phyloP scores from a whole-genome alignment of 2,113 vertebrate genomes.

The Myotis brandtii region DNA sequence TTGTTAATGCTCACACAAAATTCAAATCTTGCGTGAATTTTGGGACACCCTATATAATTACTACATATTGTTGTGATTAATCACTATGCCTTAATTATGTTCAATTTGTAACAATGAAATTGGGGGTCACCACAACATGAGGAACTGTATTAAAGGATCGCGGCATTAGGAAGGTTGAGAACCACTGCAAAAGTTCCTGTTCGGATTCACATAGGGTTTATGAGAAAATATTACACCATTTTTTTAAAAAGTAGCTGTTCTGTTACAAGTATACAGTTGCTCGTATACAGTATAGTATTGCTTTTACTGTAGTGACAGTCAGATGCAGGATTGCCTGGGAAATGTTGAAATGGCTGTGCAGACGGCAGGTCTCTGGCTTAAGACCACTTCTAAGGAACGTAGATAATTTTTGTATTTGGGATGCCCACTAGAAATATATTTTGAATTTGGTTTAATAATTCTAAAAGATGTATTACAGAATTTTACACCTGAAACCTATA shows the following conservation, averaged over 20 bases:
- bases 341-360: constrained; percentile 44
- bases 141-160: too few relatives aligned
- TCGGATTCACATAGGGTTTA: constrained; percentile 58
- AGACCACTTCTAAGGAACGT: constrained; percentile 71
- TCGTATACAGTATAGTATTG: constrained; percentile 69
- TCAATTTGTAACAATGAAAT: too few relatives aligned
- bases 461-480: not conserved
- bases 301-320: constrained; percentile 66
- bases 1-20: too few relatives aligned
- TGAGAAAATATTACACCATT: constrained; percentile 51
- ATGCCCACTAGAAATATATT: constrained; percentile 50
- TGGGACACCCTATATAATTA: too few relatives aligned
- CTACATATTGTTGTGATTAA: too few relatives aligned
- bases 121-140: too few relatives aligned
- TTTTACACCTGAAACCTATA: not conserved
- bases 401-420: constrained; percentile 60
- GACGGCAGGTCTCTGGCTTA: constrained; percentile 74
- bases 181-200: not conserved
- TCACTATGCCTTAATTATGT: too few relatives aligned
- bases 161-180: too few relatives aligned
- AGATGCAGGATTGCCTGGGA: constrained; percentile 60
- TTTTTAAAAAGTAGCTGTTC: constrained; percentile 45
- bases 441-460: constrained; percentile 70
- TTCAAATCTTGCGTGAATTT: too few relatives aligned
- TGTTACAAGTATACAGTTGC: constrained; percentile 49